Base-by-base conservation (phyloP, 2,113 vertebrate species). In the Misgurnus mizolepis region DNA sequence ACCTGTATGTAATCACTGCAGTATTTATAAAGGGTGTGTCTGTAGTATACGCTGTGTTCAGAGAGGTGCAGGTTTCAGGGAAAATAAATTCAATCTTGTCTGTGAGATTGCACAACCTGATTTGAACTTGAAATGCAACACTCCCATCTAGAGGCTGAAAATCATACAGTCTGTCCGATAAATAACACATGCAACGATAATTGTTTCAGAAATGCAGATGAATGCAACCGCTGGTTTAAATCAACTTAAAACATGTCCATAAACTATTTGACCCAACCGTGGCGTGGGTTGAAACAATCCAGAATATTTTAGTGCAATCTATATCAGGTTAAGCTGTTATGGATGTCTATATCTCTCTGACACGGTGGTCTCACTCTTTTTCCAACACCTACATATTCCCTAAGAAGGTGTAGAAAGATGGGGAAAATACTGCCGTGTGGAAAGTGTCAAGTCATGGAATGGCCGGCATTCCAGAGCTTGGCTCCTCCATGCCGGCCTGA, bases 381-480 rank as follows among this genome's bases (percentile, higher is more conserved):
- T 56, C 60, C 43, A 10, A 82, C 84, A 83, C 84, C 86, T 89
- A 88, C 55, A 85, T 88, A 71, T 82, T 87, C 77, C 90, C 87
- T 83, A 88, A 92, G 82, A 90, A 92, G 91, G 89, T 91, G 89
- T 82, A 79, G 80, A 85, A 82, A 87, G 85, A 88, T 81, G 68
- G 68, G 17, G 85, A 86, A 83, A 68, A 67, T 75, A 80, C 69
- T 40, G 79, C 50, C 9, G 3, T 49, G 80, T 82, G 83, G 85
- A 91, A 92, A 90, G 80, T n/a, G 87, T 71, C 76, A 69, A 50
- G 86, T 91, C 89, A 92, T 88, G 86, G 81, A 87, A 93, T 91
- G 86, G 88, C 83, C 80, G 72, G 79, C 85, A 92, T 93, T 89
- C 88, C 88, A 82, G 77, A 47, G 79, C 85, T 69, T 85, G 88